These are phyloP conservation scores for Guaruba guarouba DNA, from an alignment of 2,113 vertebrate genomes.

Conservation along the genomic window DNA sequence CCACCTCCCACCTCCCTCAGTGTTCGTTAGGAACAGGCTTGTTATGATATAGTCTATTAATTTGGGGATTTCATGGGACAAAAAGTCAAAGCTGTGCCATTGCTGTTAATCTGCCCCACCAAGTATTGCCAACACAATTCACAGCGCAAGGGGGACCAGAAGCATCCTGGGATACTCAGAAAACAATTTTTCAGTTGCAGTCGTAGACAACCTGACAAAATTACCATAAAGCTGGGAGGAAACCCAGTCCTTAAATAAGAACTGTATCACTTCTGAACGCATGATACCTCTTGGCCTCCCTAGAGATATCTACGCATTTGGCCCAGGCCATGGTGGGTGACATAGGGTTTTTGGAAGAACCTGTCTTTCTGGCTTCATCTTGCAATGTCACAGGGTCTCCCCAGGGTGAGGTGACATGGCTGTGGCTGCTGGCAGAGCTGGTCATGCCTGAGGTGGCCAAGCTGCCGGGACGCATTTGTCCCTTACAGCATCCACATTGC, in stretches of 20 bases:
- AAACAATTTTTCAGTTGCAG: not conserved
- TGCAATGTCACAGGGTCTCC: not conserved
- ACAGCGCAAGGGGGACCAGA: not conserved
- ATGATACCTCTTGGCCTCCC: not conserved
- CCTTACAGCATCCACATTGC: constrained; percentile 32
- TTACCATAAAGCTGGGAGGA: not conserved
- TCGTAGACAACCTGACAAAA: not conserved
- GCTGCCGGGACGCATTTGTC: constrained; percentile 53
- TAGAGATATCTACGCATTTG: not conserved
- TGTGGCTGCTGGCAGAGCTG: not conserved
- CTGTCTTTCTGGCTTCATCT: not conserved
- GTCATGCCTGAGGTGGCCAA: constrained; percentile 1
- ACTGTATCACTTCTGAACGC: not conserved
- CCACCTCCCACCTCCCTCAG: not conserved
- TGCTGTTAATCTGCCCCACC: not conserved
- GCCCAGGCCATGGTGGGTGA: not conserved
- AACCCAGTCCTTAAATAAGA: not conserved
- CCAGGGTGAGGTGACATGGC: not conserved
- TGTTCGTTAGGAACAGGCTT: not conserved
- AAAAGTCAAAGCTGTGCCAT: not conserved
- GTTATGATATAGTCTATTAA: not conserved
- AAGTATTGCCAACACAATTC: not conserved
- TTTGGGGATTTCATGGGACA: not conserved
- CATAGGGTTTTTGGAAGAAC: not conserved
- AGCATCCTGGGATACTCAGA: not conserved